Evolutionary conservation across 64 coral and sea anemone genomes (phyloP).

Genomic region (Montipora sp.): DNA sequence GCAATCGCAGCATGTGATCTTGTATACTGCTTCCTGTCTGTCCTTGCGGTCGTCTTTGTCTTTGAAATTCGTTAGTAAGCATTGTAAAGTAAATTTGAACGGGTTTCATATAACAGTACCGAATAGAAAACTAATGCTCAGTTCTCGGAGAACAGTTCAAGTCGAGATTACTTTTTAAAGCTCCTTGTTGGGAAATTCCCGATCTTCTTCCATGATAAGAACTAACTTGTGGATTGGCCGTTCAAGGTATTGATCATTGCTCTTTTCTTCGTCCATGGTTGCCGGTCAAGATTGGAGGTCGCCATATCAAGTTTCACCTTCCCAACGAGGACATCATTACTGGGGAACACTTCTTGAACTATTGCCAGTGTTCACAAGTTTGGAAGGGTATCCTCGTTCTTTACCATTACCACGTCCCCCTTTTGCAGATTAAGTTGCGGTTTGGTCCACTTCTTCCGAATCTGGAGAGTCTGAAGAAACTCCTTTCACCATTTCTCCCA

Average conservation of each 20-base stretch:
- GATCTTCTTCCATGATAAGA: constrained; percentile 19
- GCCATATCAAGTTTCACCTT: constrained; percentile 20
- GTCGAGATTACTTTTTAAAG: not conserved
- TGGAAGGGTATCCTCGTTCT: not conserved
- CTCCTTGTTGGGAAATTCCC: constrained; percentile 48
- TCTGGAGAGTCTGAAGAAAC: constrained; percentile 29
- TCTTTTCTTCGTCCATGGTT: constrained; percentile 2
- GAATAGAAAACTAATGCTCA: too few species aligned
- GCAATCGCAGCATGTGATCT: too few species aligned
- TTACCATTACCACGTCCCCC: constrained; percentile 1
- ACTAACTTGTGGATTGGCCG: constrained; percentile 27
- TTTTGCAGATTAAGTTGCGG: not conserved
- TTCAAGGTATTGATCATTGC: not conserved
- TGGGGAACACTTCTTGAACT: not conserved
- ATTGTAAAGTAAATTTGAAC: too few species aligned
- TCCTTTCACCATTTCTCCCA: constrained; percentile 15
- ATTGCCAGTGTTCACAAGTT: constrained; percentile 30
- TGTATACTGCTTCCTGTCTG: too few species aligned
- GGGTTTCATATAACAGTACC: too few species aligned
- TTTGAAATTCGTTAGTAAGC: too few species aligned
- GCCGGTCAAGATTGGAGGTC: not conserved
- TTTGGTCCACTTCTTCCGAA: constrained; percentile 22
- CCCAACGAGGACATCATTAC: constrained; percentile 11
- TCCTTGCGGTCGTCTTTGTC: too few species aligned
- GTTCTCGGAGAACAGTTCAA: too few species aligned